Evolutionary conservation across 2,113 vertebrate species (phyloP), one percentile per base, ranked within the genome.

Genomic region (Indicator indicator): DNA sequence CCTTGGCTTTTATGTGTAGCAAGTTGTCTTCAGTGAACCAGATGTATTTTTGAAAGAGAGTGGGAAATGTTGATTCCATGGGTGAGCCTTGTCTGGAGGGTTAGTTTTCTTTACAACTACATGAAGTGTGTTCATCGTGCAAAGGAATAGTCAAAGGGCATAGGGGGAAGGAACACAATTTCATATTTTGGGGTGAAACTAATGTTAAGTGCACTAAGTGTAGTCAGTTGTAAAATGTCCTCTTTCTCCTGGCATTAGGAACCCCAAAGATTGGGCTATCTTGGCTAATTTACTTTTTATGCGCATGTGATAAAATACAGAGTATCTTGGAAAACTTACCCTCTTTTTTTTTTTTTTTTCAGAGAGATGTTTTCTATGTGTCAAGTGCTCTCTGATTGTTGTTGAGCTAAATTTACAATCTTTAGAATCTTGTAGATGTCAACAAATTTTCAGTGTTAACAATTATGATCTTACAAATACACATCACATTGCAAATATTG

Each of bases 111-210:
- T 64, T 55, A n/a, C 1, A 12, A 28, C 48, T 78, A 60, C 11
- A 2, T 19, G 32, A 74, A 56, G 11, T 13, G 23, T 54, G 21
- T 72, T 71, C 18, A 6, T 80, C 11, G 0, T 68, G 54, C 27
- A 38, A 18, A 55, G n/a, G 8, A 74, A 16, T 9, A 40, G 33
- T 73, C 36, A 30, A 52, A 82, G 32, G 23, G 21, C n/a, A 6
- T 7, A 11, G 0, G 0, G 27, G 30, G 24, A 67, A 28, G 26
- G 33, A 68, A 15, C 8, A 73, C 0, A 0, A 10, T 54, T 24
- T 9, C 12, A 71, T 52, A 30, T 38, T 60, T 91, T 17, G 46
- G 48, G 27, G 59, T 62, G 52, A 65, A 83, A 44, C 11, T 85
- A 16, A 36, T 16, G 20, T 64, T 30, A 44, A 86, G 26, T 42